Conservation (phyloP, 1,140 invertebrate genomes). For the Eupeodes corollae region DNA sequence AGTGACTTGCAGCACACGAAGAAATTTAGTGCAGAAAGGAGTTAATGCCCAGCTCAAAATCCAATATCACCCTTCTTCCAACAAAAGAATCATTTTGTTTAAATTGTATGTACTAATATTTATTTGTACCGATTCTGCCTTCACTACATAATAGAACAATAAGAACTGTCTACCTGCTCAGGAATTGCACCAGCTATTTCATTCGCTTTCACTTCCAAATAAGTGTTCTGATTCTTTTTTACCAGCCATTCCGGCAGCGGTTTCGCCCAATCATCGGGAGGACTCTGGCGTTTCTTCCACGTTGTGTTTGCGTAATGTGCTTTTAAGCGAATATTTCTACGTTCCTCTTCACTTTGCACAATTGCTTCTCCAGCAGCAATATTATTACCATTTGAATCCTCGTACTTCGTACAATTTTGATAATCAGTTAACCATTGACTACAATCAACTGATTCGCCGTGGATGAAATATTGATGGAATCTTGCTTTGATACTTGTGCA, state of each 20-base stretch:
- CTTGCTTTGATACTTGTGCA: conserved; percentile 59
- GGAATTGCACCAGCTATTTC: conserved; percentile 41
- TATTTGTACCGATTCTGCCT: background rate
- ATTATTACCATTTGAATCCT: conserved; percentile 44
- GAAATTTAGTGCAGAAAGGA: background rate
- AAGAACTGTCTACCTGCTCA: conserved; percentile 12
- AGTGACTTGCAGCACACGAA: background rate
- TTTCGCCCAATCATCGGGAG: conserved; percentile 65
- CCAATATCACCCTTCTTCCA: background rate
- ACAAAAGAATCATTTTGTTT: background rate
- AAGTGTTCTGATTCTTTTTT: conserved; percentile 53
- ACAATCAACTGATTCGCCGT: conserved; percentile 61
- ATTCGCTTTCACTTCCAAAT: conserved; percentile 49
- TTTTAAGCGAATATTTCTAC: conserved; percentile 48
- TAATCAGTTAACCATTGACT: conserved; percentile 65
- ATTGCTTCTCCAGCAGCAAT: conserved; percentile 48
- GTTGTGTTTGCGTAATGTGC: conserved; percentile 60
- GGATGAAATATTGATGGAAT: conserved; percentile 78
- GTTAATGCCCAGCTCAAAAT: background rate
- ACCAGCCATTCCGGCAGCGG: conserved; percentile 63
- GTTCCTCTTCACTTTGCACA: conserved; percentile 56
- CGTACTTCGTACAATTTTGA: conserved; percentile 60
- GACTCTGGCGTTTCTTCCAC: conserved; percentile 62
- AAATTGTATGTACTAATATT: background rate
- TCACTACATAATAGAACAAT: conserved; percentile 26